Percentiles rank a stretch among this genome's conserved stretches.
Evolutionary conservation across 2,797 vertebrate species (phyloP).

Genomic region (Pipistrellus pygmaeus): DNA sequence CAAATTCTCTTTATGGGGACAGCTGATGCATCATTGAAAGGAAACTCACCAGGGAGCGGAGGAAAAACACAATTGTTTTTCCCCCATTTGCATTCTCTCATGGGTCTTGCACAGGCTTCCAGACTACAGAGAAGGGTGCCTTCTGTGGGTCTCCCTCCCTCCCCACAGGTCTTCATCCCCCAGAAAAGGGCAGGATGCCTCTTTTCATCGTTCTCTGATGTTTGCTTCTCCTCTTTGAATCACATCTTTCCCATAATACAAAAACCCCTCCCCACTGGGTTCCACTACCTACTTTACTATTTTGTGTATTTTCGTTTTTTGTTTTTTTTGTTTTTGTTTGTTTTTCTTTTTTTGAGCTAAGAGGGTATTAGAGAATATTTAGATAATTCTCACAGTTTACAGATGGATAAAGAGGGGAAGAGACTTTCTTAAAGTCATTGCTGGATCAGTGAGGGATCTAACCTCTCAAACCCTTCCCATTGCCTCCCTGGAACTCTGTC

Average conservation of each 20-base stretch:
- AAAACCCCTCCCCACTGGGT: not conserved
- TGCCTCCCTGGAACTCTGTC: not conserved
- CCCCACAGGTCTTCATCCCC: not conserved
- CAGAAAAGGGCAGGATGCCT: not conserved
- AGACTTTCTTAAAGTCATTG: not conserved
- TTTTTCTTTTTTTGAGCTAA: conserved; percentile 22
- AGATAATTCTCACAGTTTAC: not conserved
- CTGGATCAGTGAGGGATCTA: not conserved
- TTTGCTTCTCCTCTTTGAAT: not conserved
- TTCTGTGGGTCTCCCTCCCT: not conserved
- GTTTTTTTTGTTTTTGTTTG: not conserved
- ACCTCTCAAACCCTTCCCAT: not conserved
- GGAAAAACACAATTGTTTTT: not conserved
- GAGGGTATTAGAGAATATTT: conserved; percentile 21
- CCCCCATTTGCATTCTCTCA: not conserved
- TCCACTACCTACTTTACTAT: not conserved
- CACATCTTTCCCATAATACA: not conserved
- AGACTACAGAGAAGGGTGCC: not conserved
- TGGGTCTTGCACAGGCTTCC: not conserved
- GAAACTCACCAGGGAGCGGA: not conserved
- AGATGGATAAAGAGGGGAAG: conserved; percentile 32
- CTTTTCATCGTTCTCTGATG: not conserved
- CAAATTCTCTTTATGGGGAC: conserved; percentile 53
- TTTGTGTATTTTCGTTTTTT: not conserved
- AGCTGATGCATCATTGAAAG: conserved; percentile 61